Conservation (phyloP, 2,113 vertebrate species). For the Chionomys nivalis region DNA sequence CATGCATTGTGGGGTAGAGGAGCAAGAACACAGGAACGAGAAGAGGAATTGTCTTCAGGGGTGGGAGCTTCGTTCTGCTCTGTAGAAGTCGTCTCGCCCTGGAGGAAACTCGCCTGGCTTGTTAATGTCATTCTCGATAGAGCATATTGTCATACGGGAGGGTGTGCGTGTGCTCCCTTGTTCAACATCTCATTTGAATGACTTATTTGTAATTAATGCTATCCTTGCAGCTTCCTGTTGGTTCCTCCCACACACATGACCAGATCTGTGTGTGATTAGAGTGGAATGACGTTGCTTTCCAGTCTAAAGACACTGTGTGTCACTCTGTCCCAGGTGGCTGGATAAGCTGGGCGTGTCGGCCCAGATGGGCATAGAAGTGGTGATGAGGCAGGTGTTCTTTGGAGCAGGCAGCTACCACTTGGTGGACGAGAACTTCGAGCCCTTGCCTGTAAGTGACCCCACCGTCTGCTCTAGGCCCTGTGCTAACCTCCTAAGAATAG, state of each 20-base stretch:
- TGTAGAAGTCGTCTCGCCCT: background rate
- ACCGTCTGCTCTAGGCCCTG: background rate
- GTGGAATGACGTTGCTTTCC: constrained; percentile 41
- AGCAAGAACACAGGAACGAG: background rate
- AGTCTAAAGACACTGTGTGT: background rate
- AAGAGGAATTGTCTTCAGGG: background rate
- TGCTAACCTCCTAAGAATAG: background rate
- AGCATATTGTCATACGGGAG: background rate
- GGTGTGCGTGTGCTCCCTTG: no score
- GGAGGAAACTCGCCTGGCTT: background rate
- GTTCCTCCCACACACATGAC: background rate
- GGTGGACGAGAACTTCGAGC: constrained; percentile 92
- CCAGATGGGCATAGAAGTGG: constrained; percentile 91
- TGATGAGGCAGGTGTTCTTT: constrained; percentile 95
- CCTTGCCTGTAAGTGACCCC: constrained; percentile 91
- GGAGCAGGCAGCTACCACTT: constrained; percentile 95
- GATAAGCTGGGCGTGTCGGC: constrained; percentile 95
- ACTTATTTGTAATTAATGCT: background rate
- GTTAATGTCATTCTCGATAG: background rate
- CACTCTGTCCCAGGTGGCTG: constrained; percentile 91
- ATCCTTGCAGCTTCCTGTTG: background rate
- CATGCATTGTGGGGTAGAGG: background rate
- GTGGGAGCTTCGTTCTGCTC: background rate
- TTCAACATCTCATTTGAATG: background rate
- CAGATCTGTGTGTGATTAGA: background rate